phyloP scores from a whole-genome alignment of 2,888 invertebrate genomes.

The Heliconius ethilla region DNA sequence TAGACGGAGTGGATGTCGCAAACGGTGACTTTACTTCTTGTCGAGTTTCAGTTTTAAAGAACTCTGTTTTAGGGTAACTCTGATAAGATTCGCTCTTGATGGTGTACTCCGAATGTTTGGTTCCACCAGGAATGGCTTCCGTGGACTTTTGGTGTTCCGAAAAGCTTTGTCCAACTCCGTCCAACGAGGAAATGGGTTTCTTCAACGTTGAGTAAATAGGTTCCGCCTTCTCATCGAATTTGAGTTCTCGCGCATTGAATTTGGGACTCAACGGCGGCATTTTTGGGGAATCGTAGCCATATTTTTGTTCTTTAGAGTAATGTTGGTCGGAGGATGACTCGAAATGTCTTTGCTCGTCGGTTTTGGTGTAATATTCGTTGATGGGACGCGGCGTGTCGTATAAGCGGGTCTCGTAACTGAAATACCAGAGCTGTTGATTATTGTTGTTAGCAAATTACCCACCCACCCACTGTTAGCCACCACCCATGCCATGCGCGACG shows the following conservation, averaged over 20 bases:
- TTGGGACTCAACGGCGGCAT: constrained; percentile 71
- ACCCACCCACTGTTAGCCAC: constrained; percentile 49
- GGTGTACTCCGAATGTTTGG: constrained; percentile 70
- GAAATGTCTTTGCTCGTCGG: constrained; percentile 59
- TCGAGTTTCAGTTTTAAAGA: constrained; percentile 61
- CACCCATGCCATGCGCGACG: constrained; percentile 61
- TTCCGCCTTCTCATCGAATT: constrained; percentile 72
- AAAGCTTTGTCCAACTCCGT: constrained; percentile 72
- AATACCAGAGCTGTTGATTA: constrained; percentile 57
- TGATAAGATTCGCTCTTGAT: constrained; percentile 73
- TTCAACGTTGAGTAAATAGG: constrained; percentile 72
- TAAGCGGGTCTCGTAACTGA: constrained; percentile 80
- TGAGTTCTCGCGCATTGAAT: constrained; percentile 77
- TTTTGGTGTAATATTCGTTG: constrained; percentile 65
- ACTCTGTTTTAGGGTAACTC: constrained; percentile 70
- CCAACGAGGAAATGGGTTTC: constrained; percentile 61
- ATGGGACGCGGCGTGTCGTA: constrained; percentile 79
- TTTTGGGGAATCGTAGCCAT: constrained; percentile 68
- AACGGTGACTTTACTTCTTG: constrained; percentile 72
- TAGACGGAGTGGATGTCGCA: constrained; percentile 67
- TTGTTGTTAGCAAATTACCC: constrained; percentile 25
- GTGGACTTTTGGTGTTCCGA: constrained; percentile 73
- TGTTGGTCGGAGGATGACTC: constrained; percentile 61
- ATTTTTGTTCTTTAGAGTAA: constrained; percentile 63
- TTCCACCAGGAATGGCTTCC: constrained; percentile 74